phyloP scores from a whole-genome alignment of 2,797 vertebrate species.

The Fistularia tabacaria region DNA sequence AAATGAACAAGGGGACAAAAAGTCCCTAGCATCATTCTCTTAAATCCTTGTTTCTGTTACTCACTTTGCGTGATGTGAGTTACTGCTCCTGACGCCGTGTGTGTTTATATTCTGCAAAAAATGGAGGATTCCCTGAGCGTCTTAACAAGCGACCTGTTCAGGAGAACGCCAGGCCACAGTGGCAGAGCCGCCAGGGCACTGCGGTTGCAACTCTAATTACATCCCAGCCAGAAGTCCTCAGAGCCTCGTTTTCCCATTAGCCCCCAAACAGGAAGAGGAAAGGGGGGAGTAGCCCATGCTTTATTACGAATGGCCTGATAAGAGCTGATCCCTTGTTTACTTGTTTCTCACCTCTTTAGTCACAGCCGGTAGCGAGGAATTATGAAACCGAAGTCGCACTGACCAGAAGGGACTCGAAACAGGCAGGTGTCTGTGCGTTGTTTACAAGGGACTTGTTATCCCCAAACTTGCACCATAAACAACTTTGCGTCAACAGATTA shows the following conservation, averaged over 20 bases:
- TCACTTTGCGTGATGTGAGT: no score
- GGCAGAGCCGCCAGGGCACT: slow-evolving; percentile 27
- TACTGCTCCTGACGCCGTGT: not conserved
- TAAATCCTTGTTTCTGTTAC: no score
- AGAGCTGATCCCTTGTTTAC: slow-evolving; percentile 64
- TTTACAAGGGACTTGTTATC: no score
- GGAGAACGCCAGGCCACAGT: slow-evolving; percentile 17
- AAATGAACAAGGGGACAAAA: no score
- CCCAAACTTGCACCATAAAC: no score
- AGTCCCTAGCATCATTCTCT: no score
- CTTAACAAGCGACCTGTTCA: slow-evolving; percentile 35
- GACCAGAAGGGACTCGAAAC: no score
- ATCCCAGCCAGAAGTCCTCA: slow-evolving; percentile 52
- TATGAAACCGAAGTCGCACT: slow-evolving; percentile 12
- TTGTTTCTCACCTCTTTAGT: slow-evolving; percentile 64
- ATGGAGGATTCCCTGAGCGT: slow-evolving; percentile 10
- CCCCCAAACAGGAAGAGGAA: slow-evolving; percentile 73
- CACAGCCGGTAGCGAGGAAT: slow-evolving; percentile 19
- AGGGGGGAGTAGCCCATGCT: slow-evolving; percentile 57
- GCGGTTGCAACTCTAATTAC: slow-evolving; percentile 48
- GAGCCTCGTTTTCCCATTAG: slow-evolving; percentile 67
- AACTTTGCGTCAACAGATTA: no score
- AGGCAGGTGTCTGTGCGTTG: no score
- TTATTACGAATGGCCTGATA: slow-evolving; percentile 66
- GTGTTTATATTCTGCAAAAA: slow-evolving; percentile 41